Evolutionary conservation across 2,113 vertebrate genomes (phyloP), one percentile per base, ranked within the genome.

Genomic region (Lonchura striata): DNA sequence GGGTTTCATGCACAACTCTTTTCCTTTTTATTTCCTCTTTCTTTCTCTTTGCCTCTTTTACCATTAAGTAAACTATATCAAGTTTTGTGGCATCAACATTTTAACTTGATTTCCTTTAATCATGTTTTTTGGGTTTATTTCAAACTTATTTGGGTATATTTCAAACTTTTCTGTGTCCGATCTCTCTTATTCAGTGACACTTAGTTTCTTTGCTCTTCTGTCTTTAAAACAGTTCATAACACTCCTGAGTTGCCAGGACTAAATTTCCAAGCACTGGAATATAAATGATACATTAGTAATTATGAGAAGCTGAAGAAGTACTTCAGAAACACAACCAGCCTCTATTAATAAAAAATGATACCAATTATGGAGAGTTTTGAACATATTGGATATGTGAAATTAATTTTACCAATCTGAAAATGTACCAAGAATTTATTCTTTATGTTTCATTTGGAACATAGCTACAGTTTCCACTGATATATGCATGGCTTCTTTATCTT

Each of bases 81-180:
- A 35, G 4, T 5, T 16, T 69, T 82, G 61, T 61, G 15, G 20
- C 37, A 52, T 35, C 5, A 52, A 17, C 20, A 37, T 44, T 25
- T 35, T 44, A 44, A 8, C 6, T 35, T 0, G 0, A 21, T 60
- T 71, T 4, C 6, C 24, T 61, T 71, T 25, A 61, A 35, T 35
- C 5, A 35, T 31, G 8, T 82, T 82, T 47, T 31, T 61, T 11
- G 8, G 8, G 13, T 37, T 31, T 44, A 44, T 37, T 52, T 71
- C 3, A 1, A 52, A 21, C 5, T 8, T 82, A 39, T 39, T 39
- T 39, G 8, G 8, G 13, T 37, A 37, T 44, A 44, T 37, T 52
- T 71, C 3, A 1, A 52, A 21, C 5, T 8, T 82, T 71, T 52
- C 25, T 37, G 17, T 1, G 2, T 44, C 16, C 2, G 0, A 25